phyloP scores from a whole-genome alignment of 2,888 invertebrate genomes.

The Yponomeuta malinellus region DNA sequence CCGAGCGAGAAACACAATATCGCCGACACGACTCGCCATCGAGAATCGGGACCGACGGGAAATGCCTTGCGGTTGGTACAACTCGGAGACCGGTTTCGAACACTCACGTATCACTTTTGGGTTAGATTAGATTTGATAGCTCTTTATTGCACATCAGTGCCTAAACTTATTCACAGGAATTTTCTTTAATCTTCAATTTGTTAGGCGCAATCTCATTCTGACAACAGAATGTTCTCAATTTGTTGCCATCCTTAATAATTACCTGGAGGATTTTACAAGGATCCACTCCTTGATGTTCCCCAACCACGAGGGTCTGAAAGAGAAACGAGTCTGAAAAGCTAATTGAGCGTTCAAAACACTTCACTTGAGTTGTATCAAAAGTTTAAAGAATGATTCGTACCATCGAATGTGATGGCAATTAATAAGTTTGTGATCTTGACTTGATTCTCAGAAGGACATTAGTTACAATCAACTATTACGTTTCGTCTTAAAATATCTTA shows the following conservation, averaged over 20 bases:
- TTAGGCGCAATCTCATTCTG: too few relatives aligned
- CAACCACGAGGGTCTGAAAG: too few relatives aligned
- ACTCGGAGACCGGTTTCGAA: conserved; percentile 6
- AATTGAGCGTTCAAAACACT: neutral
- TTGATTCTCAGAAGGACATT: conserved; percentile 23
- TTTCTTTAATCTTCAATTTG: too few relatives aligned
- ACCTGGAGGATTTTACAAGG: too few relatives aligned
- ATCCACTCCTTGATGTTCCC: too few relatives aligned
- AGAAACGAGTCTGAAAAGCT: too few relatives aligned
- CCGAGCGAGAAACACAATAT: conserved; percentile 46
- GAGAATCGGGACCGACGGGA: conserved; percentile 30
- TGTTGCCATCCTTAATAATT: too few relatives aligned
- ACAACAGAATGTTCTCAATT: too few relatives aligned
- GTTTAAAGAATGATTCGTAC: conserved; percentile 25
- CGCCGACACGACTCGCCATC: conserved; percentile 37
- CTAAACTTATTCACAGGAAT: too few relatives aligned
- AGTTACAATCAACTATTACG: conserved; percentile 23
- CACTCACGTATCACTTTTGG: neutral
- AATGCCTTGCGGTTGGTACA: conserved; percentile 19
- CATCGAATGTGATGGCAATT: conserved; percentile 39
- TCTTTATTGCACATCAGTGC: too few relatives aligned
- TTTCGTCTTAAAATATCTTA: conserved; percentile 25
- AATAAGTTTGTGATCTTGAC: conserved; percentile 38
- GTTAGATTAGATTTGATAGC: neutral
- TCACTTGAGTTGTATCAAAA: neutral